These are phyloP conservation scores for Oncorhynchus tshawytscha DNA, from an alignment of 2,113 vertebrate genomes.

Conservation along the genomic window DNA sequence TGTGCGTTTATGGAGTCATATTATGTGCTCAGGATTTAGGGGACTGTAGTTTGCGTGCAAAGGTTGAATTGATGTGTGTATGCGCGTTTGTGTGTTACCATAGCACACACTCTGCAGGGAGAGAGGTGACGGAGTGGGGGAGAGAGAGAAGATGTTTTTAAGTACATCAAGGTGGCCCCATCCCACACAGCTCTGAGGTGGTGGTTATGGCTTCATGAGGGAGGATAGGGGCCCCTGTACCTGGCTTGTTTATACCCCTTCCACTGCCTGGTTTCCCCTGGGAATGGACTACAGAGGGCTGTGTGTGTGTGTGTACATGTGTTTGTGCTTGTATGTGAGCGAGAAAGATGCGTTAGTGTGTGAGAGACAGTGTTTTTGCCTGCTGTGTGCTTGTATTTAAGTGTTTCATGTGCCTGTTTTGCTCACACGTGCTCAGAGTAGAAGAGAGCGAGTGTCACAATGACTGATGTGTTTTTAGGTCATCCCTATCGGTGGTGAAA, in stretches of 20 bases:
- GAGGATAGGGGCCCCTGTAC: slow-evolving; percentile 39
- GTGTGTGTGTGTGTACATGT: neutral
- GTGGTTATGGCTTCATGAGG: neutral
- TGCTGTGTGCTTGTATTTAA: slow-evolving; percentile 4
- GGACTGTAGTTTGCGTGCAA: no score
- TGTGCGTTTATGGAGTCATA: neutral
- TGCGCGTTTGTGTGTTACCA: slow-evolving; percentile 40
- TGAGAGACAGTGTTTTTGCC: slow-evolving; percentile 5
- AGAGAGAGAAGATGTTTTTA: slow-evolving; percentile 45
- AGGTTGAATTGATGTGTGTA: neutral
- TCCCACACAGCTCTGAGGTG: slow-evolving; percentile 62
- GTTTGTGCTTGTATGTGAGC: slow-evolving; percentile 5
- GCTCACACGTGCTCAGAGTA: neutral
- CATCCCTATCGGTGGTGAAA: slow-evolving; percentile 25
- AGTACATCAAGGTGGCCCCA: slow-evolving; percentile 67
- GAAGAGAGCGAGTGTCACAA: slow-evolving; percentile 31
- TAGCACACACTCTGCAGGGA: slow-evolving; percentile 55
- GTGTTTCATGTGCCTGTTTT: neutral
- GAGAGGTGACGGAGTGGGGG: slow-evolving; percentile 35
- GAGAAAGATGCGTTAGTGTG: neutral
- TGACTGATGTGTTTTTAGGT: slow-evolving; percentile 50
- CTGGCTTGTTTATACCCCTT: slow-evolving; percentile 47
- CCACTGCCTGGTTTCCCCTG: slow-evolving; percentile 31
- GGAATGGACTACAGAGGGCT: slow-evolving; percentile 35
- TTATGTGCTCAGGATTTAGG: no score